Conservation (phyloP, 2,888 invertebrate genomes). For the Pristionchus entomophagus region DNA sequence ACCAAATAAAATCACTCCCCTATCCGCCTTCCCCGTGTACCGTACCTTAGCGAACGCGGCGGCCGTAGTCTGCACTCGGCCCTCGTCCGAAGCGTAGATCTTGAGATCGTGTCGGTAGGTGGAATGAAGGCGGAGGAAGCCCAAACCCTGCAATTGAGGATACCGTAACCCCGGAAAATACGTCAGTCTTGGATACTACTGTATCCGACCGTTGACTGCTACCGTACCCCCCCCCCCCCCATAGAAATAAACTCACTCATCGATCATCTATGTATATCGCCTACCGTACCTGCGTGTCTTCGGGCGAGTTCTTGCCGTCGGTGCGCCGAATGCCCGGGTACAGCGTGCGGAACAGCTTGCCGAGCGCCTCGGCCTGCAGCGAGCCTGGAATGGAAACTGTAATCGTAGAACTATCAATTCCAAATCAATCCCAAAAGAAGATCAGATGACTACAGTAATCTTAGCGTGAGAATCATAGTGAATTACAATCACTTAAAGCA, state of each 20-base stretch:
- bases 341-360: conserved; percentile 98
- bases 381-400: conserved; percentile 51
- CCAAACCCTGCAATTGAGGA: conserved; percentile 83
- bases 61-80: conserved; percentile 99
- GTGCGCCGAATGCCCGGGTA: conserved; percentile 83
- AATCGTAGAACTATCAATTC: no score
- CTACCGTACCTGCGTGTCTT: conserved; percentile 69
- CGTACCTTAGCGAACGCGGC: conserved; percentile 94
- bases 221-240: neutral
- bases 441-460: no score
- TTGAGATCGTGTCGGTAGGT: conserved; percentile 93
- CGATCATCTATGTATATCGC: neutral
- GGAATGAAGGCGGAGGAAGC: conserved; percentile 93
- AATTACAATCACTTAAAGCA: no score
- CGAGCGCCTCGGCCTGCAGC: conserved; percentile 78
- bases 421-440: no score
- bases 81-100: conserved; percentile 99
- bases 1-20: no score
- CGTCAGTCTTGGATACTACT: no score
- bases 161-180: no score
- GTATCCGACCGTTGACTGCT: neutral
- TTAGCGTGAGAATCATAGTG: no score
- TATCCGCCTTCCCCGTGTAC: no score
- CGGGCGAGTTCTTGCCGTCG: conserved; percentile 71
- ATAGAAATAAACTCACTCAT: neutral